These are phyloP conservation scores for Sylvia borin DNA, from an alignment of 2,797 vertebrate species.

Conservation along the genomic window DNA sequence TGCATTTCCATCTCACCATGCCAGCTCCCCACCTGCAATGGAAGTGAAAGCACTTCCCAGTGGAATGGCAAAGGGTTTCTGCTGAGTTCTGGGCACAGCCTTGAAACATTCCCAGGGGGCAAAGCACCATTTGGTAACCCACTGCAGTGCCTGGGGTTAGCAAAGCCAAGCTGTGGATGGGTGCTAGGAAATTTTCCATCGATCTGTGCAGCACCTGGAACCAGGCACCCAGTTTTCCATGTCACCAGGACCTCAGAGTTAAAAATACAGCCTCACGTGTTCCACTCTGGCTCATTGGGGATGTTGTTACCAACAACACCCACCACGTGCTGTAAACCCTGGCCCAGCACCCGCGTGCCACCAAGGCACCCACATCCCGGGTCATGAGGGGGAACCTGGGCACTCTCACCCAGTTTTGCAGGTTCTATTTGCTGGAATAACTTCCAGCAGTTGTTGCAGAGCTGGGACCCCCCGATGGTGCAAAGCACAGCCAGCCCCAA, in stretches of 20 bases:
- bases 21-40: not conserved
- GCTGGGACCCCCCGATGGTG: not conserved
- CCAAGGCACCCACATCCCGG: fast-evolving
- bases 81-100: not conserved
- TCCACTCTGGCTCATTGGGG: fast-evolving
- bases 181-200: not conserved
- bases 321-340: not conserved
- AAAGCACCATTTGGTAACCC: fast-evolving
- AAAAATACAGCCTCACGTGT: conserved; percentile 61
- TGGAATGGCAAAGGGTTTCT: not conserved
- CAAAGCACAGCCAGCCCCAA: not conserved
- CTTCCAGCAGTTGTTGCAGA: not conserved
- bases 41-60: not conserved
- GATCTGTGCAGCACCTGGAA: not conserved
- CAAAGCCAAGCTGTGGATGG: not conserved
- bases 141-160: fast-evolving
- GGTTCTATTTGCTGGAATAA: not conserved
- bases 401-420: not conserved
- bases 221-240: not conserved
- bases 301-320: conserved; percentile 40
- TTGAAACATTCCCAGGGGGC: fast-evolving
- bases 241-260: conserved; percentile 11
- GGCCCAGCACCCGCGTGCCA: fast-evolving
- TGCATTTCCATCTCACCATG: not conserved
- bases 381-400: not conserved